Base-by-base conservation (phyloP, 2,797 vertebrate species). In the Natrix natrix region DNA sequence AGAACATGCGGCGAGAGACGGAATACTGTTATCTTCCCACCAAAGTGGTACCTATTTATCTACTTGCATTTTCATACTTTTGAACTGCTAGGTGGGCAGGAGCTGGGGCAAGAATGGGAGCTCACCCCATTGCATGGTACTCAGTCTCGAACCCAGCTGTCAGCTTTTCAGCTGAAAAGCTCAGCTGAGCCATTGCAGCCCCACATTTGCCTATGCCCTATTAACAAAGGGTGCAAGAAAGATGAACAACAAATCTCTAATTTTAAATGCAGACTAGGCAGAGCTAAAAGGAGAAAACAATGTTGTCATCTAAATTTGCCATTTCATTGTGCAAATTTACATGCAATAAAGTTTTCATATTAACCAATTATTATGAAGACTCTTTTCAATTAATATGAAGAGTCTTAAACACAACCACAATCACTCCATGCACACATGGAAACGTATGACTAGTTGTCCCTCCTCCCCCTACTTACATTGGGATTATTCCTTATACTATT, bases 271-370 rank as follows among this genome's bases (percentile, higher is more conserved):
- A 97, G 96, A 97, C 52, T 69, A 26, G 66, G 95, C 95, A 95
- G 95, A 97, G 94, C 92, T 96, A 96, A 97, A 97, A 97, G 96
- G 95, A 56, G 89, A 96, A 97, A 97, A 92, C 92, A 93, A 96
- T 96, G 96, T 93, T 0, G 0, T 91, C 94, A 92, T 97, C 97
- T 96, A 96, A 97, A 97, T 97, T 97, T 96, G 97, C 91, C 88
- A 92, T 93, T 96, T 97, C 93, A 78, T 93, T 96, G 94, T 90
- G 92, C 94, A 97, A 96, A 97, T 97, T 97, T 97, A 96, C 94
- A 97, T 28, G 0, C 93, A 22, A 0, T n/a, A 93, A 94, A 57
- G 90, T 94, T 96, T 94, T 91, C 96, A 97, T 97, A 97, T 0
- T 96, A 94, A 91, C 92, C 92, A 94, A 94, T 94, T 96, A 48